A percentile compares a stretch with the other conserved stretches of the same genome.
phyloP scores from a whole-genome alignment of 2,888 invertebrate species.

The Norana najaformis region DNA sequence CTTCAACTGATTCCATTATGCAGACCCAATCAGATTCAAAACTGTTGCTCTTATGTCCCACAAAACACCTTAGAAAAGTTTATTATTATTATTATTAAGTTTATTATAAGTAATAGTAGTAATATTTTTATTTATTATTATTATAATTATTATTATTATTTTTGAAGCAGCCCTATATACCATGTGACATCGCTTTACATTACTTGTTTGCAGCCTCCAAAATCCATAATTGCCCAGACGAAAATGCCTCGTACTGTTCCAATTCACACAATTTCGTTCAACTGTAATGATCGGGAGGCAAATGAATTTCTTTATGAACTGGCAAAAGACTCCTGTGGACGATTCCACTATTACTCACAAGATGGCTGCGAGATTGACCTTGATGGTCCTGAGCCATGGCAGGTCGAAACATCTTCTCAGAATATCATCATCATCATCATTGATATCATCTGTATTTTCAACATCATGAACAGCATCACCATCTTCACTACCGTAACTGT shows the following conservation, averaged over 20 bases:
- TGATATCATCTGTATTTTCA: neutral
- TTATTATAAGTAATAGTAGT: no score
- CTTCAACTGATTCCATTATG: no score
- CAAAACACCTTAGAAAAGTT: no score
- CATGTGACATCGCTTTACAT: neutral
- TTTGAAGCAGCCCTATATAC: neutral
- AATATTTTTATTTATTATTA: no score
- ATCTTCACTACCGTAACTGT: no score
- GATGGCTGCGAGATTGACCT: slow-evolving; percentile 49
- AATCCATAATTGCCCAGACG: slow-evolving; percentile 61
- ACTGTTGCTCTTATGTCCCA: no score
- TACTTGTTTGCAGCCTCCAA: slow-evolving; percentile 53
- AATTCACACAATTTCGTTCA: slow-evolving; percentile 63
- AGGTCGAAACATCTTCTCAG: slow-evolving; percentile 49
- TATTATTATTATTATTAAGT: no score
- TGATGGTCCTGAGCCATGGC: slow-evolving; percentile 59
- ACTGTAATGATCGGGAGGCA: slow-evolving; percentile 61
- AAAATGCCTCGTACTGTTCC: slow-evolving; percentile 59
- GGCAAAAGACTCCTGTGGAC: slow-evolving; percentile 58
- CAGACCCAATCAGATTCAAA: no score
- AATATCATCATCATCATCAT: neutral
- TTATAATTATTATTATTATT: no score
- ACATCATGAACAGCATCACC: neutral
- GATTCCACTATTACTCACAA: slow-evolving; percentile 61
- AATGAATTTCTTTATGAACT: slow-evolving; percentile 60